A percentile compares a stretch with the other conserved stretches of the same genome.
phyloP scores from a whole-genome alignment of 1,140 invertebrate species.

The Hyles euphorbiae region DNA sequence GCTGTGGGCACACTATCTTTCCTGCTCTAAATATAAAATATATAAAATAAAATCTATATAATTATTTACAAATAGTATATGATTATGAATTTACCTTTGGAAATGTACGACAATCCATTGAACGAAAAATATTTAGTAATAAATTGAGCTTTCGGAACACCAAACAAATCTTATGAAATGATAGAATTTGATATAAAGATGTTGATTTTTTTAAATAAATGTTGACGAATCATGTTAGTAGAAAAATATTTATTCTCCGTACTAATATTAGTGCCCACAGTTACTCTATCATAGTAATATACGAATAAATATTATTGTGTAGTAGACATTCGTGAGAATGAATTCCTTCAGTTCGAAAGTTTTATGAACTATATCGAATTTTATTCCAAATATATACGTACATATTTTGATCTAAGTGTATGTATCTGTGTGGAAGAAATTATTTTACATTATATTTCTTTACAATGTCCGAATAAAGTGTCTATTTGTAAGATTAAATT shows the following conservation, averaged over 20 bases:
- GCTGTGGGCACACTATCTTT: slow-evolving; percentile 30
- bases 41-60: slow-evolving; percentile 5
- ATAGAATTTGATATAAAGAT: slow-evolving; percentile 43
- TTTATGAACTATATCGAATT: slow-evolving; percentile 63
- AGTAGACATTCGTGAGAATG: slow-evolving; percentile 42
- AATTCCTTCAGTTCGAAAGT: slow-evolving; percentile 38
- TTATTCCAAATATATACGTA: slow-evolving; percentile 56
- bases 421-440: slow-evolving; percentile 54
- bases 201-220: slow-evolving; percentile 16
- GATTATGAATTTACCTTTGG: too few relatives aligned
- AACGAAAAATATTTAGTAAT: neutral
- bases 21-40: slow-evolving; percentile 8
- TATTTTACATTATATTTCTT: slow-evolving; percentile 69
- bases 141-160: slow-evolving; percentile 50
- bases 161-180: slow-evolving; percentile 63
- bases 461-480: slow-evolving; percentile 70
- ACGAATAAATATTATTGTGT: slow-evolving; percentile 22
- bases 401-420: slow-evolving; percentile 70
- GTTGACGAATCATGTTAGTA: slow-evolving; percentile 11
- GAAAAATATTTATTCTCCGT: slow-evolving; percentile 9
- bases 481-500: slow-evolving; percentile 53
- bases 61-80: neutral
- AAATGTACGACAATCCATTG: too few relatives aligned
- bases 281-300: slow-evolving; percentile 37
- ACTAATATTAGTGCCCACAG: slow-evolving; percentile 39